phyloP scores from a whole-genome alignment of 2,888 invertebrate species.

The Camponotus fellah region DNA sequence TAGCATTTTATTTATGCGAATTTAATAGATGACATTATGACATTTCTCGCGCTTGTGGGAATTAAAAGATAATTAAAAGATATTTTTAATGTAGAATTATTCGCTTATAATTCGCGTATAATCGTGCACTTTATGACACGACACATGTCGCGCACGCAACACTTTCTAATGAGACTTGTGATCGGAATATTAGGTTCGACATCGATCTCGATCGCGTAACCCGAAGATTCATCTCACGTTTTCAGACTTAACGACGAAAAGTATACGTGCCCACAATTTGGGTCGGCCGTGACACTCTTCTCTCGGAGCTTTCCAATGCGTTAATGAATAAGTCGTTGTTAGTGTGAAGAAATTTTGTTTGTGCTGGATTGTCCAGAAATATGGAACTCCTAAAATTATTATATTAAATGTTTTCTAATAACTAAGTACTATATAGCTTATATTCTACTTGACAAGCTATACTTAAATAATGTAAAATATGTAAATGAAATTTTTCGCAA shows the following conservation, averaged over 20 bases:
- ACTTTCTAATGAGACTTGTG: conserved; percentile 63
- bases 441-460: background rate
- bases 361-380: conserved; percentile 41
- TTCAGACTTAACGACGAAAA: conserved; percentile 72
- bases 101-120: background rate
- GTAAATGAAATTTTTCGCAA: background rate
- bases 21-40: background rate
- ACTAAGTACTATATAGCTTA: conserved; percentile 56
- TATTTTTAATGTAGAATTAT: background rate
- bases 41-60: background rate
- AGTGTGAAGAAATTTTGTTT: conserved; percentile 55
- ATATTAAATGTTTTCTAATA: conserved; percentile 13
- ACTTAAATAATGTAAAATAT: background rate
- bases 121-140: background rate
- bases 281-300: conserved; percentile 80
- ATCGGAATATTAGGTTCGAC: conserved; percentile 54
- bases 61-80: background rate
- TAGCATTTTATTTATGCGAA: background rate
- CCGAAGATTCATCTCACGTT: conserved; percentile 71
- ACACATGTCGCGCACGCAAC: conserved; percentile 45
- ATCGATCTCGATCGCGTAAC: conserved; percentile 57
- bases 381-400: conserved; percentile 52
- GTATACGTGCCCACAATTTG: conserved; percentile 69
- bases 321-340: conserved; percentile 45
- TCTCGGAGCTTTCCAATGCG: conserved; percentile 61